Base-by-base conservation (phyloP, 2,113 vertebrate species). In the Ptychochromis oligacanthus region DNA sequence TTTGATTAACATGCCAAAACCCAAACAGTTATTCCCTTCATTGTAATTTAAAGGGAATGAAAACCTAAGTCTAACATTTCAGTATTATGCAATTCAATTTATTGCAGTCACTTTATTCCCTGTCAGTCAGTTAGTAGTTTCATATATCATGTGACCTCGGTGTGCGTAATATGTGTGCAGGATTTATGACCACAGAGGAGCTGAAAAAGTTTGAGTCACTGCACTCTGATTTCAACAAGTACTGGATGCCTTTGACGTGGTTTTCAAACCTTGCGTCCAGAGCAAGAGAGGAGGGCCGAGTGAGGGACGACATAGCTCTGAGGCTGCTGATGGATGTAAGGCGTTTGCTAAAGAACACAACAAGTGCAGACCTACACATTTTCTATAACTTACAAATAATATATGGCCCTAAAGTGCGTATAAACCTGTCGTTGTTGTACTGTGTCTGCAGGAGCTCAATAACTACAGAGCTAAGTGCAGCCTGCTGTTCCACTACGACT, bases 241-340 rank as follows among this genome's bases (percentile, higher is more conserved):
- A 98, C 94, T 98, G 97, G 97, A 96, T 99, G 82, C 98, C 97
- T 9, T 93, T 97, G 2, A 95, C 97, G 2, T 98, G 98, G 97
- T 97, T 98, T 87, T 96, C 96, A 7, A 98, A 97, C 85, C 93
- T 97, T 93, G 97, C 96, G 0, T 95, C 97, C 13, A 93, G 91
- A 75, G 96, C 97, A 0, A 93, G 97, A 75, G 92, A 90, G 72
- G 97, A 97, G 8, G 95, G 96, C 4, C 89, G 92, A 6, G 95
- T 98, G 79, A 94, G 81, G 11, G 97, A 98, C 0, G 96, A 97
- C 20, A 94, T 98, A 1, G 94, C 97, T 3, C 92, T 98, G n/a
- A 93, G 95, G 65, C 94, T 97, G 60, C 97, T 98, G 75, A 97
- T 97, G 94, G 97, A 97, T 1, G 97, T 97, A 91, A 95, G 96